Percentiles rank a stretch among this genome's conserved stretches.
These are phyloP conservation scores for Muraenolepis orangiensis DNA, from an alignment of 2,797 vertebrate genomes.

Conservation along the genomic window DNA sequence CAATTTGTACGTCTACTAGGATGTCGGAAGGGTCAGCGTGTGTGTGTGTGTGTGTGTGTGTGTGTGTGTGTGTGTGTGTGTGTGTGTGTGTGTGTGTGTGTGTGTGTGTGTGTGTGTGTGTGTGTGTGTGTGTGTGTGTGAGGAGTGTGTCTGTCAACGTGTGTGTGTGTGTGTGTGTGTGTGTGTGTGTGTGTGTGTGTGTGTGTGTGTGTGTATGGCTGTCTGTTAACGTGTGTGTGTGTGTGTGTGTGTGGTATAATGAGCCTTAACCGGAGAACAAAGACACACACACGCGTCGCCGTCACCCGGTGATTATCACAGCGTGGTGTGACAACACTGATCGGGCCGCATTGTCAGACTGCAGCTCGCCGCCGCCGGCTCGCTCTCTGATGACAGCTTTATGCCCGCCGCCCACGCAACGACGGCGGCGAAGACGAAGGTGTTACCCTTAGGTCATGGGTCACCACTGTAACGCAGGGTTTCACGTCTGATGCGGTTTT, in stretches of 20 bases:
- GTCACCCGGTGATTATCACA: constrained; percentile 32
- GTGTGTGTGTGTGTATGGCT: no score
- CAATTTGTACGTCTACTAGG: constrained; percentile 1
- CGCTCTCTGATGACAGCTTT: constrained; percentile 57
- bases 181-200: background rate
- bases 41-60: background rate
- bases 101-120: no score
- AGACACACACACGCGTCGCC: background rate
- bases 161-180: background rate
- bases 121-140: background rate
- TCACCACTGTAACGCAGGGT: background rate
- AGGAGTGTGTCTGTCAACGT: background rate
- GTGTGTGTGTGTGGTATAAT: background rate
- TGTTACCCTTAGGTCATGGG: no score
- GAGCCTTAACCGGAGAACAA: constrained; percentile 21
- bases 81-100: background rate
- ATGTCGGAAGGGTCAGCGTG: background rate
- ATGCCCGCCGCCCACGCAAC: no score
- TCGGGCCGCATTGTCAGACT: constrained; percentile 61
- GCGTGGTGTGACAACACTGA: constrained; percentile 41
- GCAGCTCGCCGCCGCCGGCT: constrained; percentile 31
- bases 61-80: background rate
- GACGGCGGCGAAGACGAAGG: no score
- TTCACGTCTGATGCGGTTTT: background rate
- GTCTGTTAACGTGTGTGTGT: background rate